Evolutionary conservation across 53 echinoderm and acorn worm genomes (phyloP).

Genomic region (Crossaster papposus): DNA sequence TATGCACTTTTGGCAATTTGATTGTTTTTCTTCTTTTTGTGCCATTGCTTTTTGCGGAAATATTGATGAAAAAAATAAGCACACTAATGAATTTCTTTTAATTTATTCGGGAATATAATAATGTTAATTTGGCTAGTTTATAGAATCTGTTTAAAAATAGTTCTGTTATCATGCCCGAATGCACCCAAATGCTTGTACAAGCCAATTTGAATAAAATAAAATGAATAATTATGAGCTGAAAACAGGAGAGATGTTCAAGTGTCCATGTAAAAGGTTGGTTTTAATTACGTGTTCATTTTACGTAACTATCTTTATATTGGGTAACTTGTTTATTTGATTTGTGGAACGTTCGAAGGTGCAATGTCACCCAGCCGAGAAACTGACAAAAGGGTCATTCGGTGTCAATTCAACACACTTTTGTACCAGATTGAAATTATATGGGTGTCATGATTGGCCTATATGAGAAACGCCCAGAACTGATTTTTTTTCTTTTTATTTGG

Average conservation of each 20-base stretch:
- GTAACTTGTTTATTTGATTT: too few relatives aligned
- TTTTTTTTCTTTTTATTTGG: too few relatives aligned
- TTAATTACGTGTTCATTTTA: too few relatives aligned
- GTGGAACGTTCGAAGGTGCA: too few relatives aligned
- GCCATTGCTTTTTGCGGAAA: conserved; percentile 7
- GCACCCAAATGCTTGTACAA: conserved; percentile 52
- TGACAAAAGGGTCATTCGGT: too few relatives aligned
- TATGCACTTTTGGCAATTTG: not conserved
- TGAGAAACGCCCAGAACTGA: too few relatives aligned
- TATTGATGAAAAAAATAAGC: not conserved
- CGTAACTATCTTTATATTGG: not conserved
- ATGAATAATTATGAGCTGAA: conserved; percentile 26
- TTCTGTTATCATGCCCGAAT: conserved; percentile 32
- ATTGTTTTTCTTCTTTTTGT: not conserved
- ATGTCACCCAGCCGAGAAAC: too few relatives aligned
- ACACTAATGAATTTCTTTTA: not conserved
- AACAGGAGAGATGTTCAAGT: too few relatives aligned
- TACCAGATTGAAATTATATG: too few relatives aligned
- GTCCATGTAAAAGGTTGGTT: too few relatives aligned
- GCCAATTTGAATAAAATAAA: conserved; percentile 54
- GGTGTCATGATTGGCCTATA: too few relatives aligned
- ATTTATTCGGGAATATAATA: conserved; percentile 28
- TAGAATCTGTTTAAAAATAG: not conserved
- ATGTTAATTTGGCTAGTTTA: not conserved
- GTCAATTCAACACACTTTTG: too few relatives aligned